Evolutionary conservation across 37 sponge, comb jelly and placozoan genomes (phyloP).

Genomic region (Halichondria panicea): DNA sequence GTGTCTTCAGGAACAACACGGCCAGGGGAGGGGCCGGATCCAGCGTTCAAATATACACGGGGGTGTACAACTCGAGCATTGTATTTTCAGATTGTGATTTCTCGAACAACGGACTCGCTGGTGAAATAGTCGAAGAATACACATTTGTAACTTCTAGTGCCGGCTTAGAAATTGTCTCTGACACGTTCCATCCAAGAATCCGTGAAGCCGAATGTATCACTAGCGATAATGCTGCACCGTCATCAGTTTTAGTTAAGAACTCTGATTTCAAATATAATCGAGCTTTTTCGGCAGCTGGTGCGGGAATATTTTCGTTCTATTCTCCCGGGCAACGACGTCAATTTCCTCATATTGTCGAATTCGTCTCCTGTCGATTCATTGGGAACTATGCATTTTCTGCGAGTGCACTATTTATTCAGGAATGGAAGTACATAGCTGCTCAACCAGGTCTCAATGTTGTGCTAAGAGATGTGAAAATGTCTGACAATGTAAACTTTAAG

Average conservation of each 20-base stretch:
- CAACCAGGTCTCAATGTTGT: constrained; percentile 31
- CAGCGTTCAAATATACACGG: constrained; percentile 21
- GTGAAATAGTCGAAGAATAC: not conserved
- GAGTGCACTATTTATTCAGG: constrained; percentile 11
- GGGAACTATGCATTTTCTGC: constrained; percentile 27
- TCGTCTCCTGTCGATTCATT: constrained; percentile 32
- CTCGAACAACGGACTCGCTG: constrained; percentile 4
- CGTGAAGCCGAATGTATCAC: not conserved
- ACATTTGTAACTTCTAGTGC: not conserved
- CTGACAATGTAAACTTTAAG: constrained; percentile 11
- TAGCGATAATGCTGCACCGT: not conserved
- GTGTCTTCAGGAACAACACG: constrained; percentile 39
- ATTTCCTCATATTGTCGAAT: not conserved
- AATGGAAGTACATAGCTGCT: constrained; percentile 7
- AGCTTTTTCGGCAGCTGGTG: constrained; percentile 10
- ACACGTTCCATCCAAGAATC: not conserved
- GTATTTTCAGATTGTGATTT: constrained; percentile 36
- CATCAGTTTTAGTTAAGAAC: not conserved
- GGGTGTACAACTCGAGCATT: constrained; percentile 11
- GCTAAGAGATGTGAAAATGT: constrained; percentile 2
- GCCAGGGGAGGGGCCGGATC: constrained; percentile 42
- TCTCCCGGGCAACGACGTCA: not conserved
- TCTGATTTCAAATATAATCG: constrained; percentile 11
- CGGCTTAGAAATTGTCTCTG: not conserved
- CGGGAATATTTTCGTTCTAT: constrained; percentile 16